These are phyloP conservation scores for Poeciliopsis occidentalis DNA, from an alignment of 2,113 vertebrate genomes.

Conservation along the genomic window DNA sequence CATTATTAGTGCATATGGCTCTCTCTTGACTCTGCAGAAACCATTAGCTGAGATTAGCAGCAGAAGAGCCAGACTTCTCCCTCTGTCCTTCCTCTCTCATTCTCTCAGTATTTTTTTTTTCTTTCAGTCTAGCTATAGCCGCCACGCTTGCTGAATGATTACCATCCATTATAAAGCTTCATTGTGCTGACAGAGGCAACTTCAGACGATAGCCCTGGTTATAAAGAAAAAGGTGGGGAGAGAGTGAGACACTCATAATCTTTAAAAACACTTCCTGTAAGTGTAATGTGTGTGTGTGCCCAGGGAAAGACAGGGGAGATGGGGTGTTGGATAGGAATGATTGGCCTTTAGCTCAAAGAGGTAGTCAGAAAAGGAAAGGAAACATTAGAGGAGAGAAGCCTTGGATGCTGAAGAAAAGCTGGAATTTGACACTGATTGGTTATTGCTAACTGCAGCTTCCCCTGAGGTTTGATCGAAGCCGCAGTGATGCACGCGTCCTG, in stretches of 20 bases:
- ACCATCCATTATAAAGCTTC: slow-evolving; percentile 84
- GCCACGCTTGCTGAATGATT: slow-evolving; percentile 84
- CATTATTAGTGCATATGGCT: slow-evolving; percentile 71
- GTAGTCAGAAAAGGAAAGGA: slow-evolving; percentile 43
- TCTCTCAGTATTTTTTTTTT: slow-evolving; percentile 63
- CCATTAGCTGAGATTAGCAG: slow-evolving; percentile 92
- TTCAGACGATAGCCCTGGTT: slow-evolving; percentile 65
- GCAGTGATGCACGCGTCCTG: not conserved
- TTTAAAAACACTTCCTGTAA: slow-evolving; percentile 71
- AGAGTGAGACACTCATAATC: slow-evolving; percentile 69
- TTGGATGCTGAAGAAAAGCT: not conserved
- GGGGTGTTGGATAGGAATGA: slow-evolving; percentile 19
- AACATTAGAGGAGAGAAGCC: not conserved
- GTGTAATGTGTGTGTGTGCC: slow-evolving; percentile 39
- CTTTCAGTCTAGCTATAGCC: slow-evolving; percentile 56
- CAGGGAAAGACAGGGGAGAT: slow-evolving; percentile 4
- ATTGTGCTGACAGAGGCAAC: slow-evolving; percentile 87
- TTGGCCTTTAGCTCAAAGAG: slow-evolving; percentile 14
- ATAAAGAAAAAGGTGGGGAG: slow-evolving; percentile 53
- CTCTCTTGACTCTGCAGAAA: slow-evolving; percentile 80
- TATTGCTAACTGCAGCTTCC: slow-evolving; percentile 22
- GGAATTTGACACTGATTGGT: slow-evolving; percentile 13
- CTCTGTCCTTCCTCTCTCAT: slow-evolving; percentile 65
- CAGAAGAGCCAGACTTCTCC: slow-evolving; percentile 53
- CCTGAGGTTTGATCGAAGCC: slow-evolving; percentile 31